Evolutionary conservation across 2,113 vertebrate genomes (phyloP), one percentile per base, ranked within the genome.

Genomic region (Pterocles orientalis): DNA sequence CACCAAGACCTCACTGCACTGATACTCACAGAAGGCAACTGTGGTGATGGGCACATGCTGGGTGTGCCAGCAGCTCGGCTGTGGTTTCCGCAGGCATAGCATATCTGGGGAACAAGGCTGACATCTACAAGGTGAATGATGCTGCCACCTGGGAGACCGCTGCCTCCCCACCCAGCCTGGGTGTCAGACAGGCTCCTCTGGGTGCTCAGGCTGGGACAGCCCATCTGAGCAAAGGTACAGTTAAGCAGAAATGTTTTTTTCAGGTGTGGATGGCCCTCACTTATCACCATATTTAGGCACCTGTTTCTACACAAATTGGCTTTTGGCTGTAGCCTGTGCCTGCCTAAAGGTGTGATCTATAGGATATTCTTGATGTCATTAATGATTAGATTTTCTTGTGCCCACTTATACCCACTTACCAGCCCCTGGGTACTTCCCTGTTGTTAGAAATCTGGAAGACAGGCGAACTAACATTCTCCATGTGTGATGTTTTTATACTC

Each of bases 241-340:
- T 43, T 43, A 64, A 77, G 28, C 28, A 51, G 64, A 70, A 18
- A 57, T 51, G 43, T 13, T 33, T 48, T 47, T 31, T 19, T 18
- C 29, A 45, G 62, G 6, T 1, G 2, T 36, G 34, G 8, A 17
- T 45, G 18, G 56, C 21, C 31, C 23, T 81, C 0, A 0, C 6
- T 77, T 69, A 31, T 41, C 18, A n/a, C 26, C 39, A 6, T 43
- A 33, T 43, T 62, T 41, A 71, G 43, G 50, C 47, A 71, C 6
- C 31, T 25, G 4, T 82, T 79, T 76, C 36, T 64, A 36, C 12
- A 69, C 12, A 58, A 68, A 79, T 50, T 1, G 2, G 4, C 5
- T 83, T 78, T 53, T 58, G 33, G 6, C 50, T 86, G 34, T 51
- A 69, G 34, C 19, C 33, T 69, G 11, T 72, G 23, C 17, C 48